Evolutionary conservation across 2,797 vertebrate species (phyloP).

Genomic region (Sebastes kiyomatsui): DNA sequence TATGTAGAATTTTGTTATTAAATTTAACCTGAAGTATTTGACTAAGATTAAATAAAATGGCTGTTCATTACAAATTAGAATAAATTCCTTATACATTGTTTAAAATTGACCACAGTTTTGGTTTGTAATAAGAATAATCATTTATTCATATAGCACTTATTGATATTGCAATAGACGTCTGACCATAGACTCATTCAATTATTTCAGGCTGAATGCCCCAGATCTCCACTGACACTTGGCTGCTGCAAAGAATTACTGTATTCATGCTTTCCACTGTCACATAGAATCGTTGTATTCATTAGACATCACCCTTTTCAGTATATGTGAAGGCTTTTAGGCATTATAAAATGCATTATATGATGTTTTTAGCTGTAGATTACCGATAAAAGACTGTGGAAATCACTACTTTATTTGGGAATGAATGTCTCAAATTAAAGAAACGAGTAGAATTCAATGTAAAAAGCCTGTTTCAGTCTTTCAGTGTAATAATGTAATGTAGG

Average conservation of each 20-base stretch:
- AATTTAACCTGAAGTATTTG: background rate
- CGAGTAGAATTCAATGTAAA: background rate
- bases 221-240: background rate
- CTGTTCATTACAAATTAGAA: background rate
- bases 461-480: background rate
- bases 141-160: background rate
- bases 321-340: background rate
- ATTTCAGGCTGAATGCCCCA: background rate
- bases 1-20: background rate
- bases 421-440: background rate
- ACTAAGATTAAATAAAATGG: background rate
- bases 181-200: background rate
- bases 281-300: background rate
- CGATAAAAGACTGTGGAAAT: background rate
- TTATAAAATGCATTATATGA: background rate
- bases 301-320: background rate
- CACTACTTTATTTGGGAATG: background rate
- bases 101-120: background rate
- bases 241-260: background rate
- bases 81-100: background rate
- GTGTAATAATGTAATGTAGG: background rate
- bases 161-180: background rate
- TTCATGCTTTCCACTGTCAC: background rate
- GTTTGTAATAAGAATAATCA: background rate
- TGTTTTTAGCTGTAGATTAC: background rate